A percentile compares a stretch with the other conserved stretches of the same genome.
These are phyloP conservation scores for Torymus aiolomorphi DNA, from an alignment of 2,888 invertebrate genomes.

Conservation along the genomic window DNA sequence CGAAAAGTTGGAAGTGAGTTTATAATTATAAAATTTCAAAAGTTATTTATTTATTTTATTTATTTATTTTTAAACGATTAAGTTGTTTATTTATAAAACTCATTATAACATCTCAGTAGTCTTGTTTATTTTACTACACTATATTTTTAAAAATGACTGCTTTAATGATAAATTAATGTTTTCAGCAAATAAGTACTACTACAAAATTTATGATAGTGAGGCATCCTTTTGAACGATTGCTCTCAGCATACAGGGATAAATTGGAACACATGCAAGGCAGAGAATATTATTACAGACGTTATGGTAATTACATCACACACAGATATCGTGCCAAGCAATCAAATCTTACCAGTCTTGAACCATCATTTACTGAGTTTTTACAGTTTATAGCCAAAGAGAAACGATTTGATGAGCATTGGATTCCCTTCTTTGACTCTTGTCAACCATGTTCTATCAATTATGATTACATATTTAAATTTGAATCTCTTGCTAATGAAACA, in stretches of 20 bases:
- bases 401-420: conserved; percentile 77
- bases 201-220: conserved; percentile 75
- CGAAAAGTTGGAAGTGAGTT: conserved; percentile 25
- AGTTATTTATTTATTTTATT: background rate
- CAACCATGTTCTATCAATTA: conserved; percentile 77
- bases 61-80: conserved; percentile 7
- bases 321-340: conserved; percentile 63
- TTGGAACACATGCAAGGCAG: conserved; percentile 71
- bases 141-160: background rate
- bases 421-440: conserved; percentile 75
- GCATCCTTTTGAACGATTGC: conserved; percentile 77
- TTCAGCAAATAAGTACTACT: conserved; percentile 63
- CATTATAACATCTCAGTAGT: background rate
- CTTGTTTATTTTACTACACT: too few relatives aligned
- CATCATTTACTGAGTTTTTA: conserved; percentile 77
- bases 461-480: conserved; percentile 77
- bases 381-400: conserved; percentile 72
- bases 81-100: background rate
- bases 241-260: conserved; percentile 78
- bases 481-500: conserved; percentile 75
- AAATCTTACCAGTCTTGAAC: conserved; percentile 61
- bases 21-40: background rate
- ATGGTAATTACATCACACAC: conserved; percentile 69
- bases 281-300: conserved; percentile 71
- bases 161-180: background rate